Conservation (phyloP, 2,888 invertebrate genomes). For the Melanostoma scalare region DNA sequence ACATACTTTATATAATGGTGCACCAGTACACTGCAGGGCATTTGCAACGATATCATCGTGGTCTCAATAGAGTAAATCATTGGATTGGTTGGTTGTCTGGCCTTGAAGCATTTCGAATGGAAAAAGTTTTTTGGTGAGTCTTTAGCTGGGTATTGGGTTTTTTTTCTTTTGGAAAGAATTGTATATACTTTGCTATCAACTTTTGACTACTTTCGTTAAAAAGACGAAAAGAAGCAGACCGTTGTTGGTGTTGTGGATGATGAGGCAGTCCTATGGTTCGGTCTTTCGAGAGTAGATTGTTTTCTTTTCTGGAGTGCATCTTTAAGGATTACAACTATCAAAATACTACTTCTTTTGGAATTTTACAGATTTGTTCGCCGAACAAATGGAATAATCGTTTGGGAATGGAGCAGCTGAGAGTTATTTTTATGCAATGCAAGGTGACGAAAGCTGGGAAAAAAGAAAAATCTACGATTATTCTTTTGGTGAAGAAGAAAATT, state of each 20-base stretch:
- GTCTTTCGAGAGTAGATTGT: slow-evolving; percentile 24
- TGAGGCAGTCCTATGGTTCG: neutral
- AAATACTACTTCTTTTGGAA: slow-evolving; percentile 52
- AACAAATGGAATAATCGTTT: slow-evolving; percentile 46
- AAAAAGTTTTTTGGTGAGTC: slow-evolving; percentile 26
- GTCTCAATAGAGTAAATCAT: slow-evolving; percentile 49
- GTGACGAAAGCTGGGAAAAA: slow-evolving; percentile 4
- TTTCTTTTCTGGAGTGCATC: slow-evolving; percentile 34
- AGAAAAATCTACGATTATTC: slow-evolving; percentile 7
- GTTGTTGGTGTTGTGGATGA: neutral
- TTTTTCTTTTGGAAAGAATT: neutral
- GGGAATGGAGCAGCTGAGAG: slow-evolving; percentile 51
- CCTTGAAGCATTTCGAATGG: slow-evolving; percentile 55
- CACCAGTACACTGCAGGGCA: slow-evolving; percentile 38
- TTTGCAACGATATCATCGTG: slow-evolving; percentile 34
- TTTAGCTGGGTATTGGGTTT: neutral
- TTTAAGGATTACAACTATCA: slow-evolving; percentile 59
- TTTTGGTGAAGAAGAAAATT: neutral
- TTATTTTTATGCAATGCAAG: slow-evolving; percentile 30
- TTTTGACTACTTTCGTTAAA: slow-evolving; percentile 38
- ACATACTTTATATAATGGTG: neutral
- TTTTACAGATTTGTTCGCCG: slow-evolving; percentile 7
- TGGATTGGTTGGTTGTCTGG: slow-evolving; percentile 53
- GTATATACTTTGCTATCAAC: slow-evolving; percentile 28
- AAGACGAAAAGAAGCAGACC: slow-evolving; percentile 10